A percentile compares a stretch with the other conserved stretches of the same genome.
Conservation (phyloP, 2,888 invertebrate genomes). For the Acronicta alni region DNA sequence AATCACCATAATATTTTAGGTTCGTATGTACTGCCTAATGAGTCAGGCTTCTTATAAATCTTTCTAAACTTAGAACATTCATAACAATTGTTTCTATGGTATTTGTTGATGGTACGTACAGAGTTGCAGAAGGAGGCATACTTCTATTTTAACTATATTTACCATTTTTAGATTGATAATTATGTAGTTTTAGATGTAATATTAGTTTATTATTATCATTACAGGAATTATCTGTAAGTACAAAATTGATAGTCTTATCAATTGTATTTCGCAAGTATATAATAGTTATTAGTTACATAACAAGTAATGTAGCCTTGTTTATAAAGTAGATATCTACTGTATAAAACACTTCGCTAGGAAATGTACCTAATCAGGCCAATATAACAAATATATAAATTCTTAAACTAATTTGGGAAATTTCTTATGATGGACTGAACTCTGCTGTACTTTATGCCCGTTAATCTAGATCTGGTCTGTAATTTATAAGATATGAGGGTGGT, state of each 20-base stretch:
- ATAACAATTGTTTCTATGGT: slow-evolving; percentile 8
- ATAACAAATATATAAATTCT: background rate
- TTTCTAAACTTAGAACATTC: too few relatives aligned
- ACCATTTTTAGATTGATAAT: background rate
- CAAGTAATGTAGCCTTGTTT: slow-evolving; percentile 3
- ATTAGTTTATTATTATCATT: slow-evolving; percentile 37
- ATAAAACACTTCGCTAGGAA: background rate
- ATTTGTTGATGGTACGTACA: slow-evolving; percentile 9
- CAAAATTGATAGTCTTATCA: slow-evolving; percentile 14
- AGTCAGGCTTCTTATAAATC: too few relatives aligned
- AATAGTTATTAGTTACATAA: slow-evolving; percentile 20
- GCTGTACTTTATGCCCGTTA: background rate
- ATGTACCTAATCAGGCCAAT: background rate
- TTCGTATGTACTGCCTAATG: too few relatives aligned
- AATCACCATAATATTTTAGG: too few relatives aligned
- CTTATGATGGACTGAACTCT: too few relatives aligned
- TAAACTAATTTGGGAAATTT: too few relatives aligned
- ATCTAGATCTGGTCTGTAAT: background rate
- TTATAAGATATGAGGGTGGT: background rate
- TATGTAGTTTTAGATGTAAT: slow-evolving; percentile 4
- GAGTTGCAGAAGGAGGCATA: background rate
- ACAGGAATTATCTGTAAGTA: slow-evolving; percentile 56
- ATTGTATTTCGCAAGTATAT: slow-evolving; percentile 4
- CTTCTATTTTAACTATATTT: background rate
- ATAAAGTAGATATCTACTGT: background rate